Conservation (phyloP, 2,797 vertebrate genomes). For the Sebastes nivosus region DNA sequence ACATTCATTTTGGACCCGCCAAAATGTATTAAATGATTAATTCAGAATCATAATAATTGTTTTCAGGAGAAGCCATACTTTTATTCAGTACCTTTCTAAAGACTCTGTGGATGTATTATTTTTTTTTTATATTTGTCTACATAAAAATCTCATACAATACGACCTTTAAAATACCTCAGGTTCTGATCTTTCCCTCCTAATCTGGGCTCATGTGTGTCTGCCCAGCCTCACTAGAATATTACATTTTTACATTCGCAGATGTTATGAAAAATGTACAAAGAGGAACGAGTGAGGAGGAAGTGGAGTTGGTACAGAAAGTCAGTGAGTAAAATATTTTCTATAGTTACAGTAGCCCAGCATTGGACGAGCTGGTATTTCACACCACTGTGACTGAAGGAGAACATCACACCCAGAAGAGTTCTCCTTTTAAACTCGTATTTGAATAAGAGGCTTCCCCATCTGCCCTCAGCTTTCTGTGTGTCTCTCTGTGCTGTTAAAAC, state of each 20-base stretch:
- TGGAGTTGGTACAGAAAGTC: constrained; percentile 3
- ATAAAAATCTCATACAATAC: no score
- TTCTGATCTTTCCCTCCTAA: neutral
- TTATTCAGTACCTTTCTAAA: no score
- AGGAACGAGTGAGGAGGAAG: neutral
- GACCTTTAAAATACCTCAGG: neutral
- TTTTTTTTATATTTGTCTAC: no score
- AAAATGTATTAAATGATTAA: no score
- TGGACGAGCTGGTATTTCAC: constrained; percentile 61
- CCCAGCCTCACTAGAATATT: neutral
- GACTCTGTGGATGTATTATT: no score
- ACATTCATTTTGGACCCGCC: no score
- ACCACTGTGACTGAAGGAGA: constrained; percentile 43
- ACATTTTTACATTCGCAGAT: neutral
- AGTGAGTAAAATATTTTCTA: neutral
- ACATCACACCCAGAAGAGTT: constrained; percentile 27
- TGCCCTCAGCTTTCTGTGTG: constrained; percentile 12
- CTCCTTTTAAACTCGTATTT: constrained; percentile 44
- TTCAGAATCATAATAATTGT: no score
- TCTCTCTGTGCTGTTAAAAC: constrained; percentile 51
- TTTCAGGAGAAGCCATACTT: no score
- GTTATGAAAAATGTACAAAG: neutral
- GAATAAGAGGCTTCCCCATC: constrained; percentile 38
- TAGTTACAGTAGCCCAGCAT: neutral
- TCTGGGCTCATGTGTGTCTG: neutral